Base-by-base conservation (phyloP, 2,113 vertebrate genomes). In the Egretta garzetta region DNA sequence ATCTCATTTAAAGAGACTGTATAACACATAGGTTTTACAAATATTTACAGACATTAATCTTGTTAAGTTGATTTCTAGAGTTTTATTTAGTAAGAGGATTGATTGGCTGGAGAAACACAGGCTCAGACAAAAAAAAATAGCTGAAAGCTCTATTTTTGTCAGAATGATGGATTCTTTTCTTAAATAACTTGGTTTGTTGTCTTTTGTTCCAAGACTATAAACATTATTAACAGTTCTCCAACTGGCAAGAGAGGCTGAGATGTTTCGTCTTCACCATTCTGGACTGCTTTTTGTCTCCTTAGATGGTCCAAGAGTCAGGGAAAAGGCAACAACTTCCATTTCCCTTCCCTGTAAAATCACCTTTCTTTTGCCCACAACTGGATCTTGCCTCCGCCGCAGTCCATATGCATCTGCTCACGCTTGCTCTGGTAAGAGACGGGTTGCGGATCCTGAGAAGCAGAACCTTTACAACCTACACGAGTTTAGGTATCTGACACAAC, bases 11-110 rank as follows among this genome's bases (percentile, higher is more conserved):
- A 96, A 85, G 81, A 94, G 77, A 82, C 84, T 59, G 71, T 91
- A 66, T 86, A 96, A 93, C 90, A 77, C 91, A 84, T 43, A 97
- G 73, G 92, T 96, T 96, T 97, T 97, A 96, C 91, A 97, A 98
- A 97, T 96, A 97, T 97, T 96, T 97, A 97, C 93, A 96, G 96
- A 95, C 96, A 96, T 96, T 98, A 97, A 97, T 98, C 95, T 97
- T 93, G 85, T 97, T 98, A 97, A 94, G 71, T 93, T 96, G 72
- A 96, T 96, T 98, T 97, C 67, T 53, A 97, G 91, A 96, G 91
- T 96, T 98, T 94, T 97, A 96, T 96, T 97, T 94, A 81, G 79
- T 96, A 97, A 97, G 81, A 93, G 95, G 95, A 98, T 93, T 94
- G 94, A 97, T 80, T 96, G 94, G 91, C 63, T 96, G 58, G 43